Base-by-base conservation (phyloP, 2,888 invertebrate species). In the Hoplodrina ambigua region DNA sequence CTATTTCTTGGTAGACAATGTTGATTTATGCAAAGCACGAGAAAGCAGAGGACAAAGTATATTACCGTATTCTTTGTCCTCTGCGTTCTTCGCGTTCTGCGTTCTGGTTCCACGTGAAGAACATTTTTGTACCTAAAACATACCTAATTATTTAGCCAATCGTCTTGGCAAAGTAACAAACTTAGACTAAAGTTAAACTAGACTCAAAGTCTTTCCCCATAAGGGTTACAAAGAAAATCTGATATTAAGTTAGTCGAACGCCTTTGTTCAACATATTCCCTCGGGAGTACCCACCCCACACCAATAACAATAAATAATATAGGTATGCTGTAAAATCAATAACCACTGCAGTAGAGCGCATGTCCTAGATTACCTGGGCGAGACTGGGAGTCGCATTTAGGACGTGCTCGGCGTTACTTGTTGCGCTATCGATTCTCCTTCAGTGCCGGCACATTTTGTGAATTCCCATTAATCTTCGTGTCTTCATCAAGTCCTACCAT, bases 301-400 rank as follows among this genome's bases (percentile, higher is more conserved):
- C 5, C 54, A 37, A 52, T 44, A 75, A 75, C 46, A 69, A n/a
- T n/a, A 61, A 64, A 74, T 65, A 25, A 25, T 55, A 65, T 56
- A 74, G 25, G 33, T 54, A 64, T 49, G 50, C 54, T 57, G 6
- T 49, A 53, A 78, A 80, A 78, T 78, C 78, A 59, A 80, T 78
- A 65, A 53, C 60, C 50, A 53, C 69, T 80, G 78, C 78, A 80
- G 54, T 19, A 66, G 50, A 54, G 78, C 78, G 80, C 78, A 78
- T 80, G 76, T 69, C 56, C 69, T 80, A 69, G 53, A 66, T 63
- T 63, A 69, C 76, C 66, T 80, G 78, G 5, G 41, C 56, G 20
- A 25, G 55, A 25, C 20, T 33, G 56, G 52, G 59, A 55, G 41
- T 66, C 72, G 20, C 52, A 49, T 33, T 59, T 57, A 46, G 56